phyloP scores from a whole-genome alignment of 2,797 vertebrate genomes.

The Eupleurogrammus muticus region DNA sequence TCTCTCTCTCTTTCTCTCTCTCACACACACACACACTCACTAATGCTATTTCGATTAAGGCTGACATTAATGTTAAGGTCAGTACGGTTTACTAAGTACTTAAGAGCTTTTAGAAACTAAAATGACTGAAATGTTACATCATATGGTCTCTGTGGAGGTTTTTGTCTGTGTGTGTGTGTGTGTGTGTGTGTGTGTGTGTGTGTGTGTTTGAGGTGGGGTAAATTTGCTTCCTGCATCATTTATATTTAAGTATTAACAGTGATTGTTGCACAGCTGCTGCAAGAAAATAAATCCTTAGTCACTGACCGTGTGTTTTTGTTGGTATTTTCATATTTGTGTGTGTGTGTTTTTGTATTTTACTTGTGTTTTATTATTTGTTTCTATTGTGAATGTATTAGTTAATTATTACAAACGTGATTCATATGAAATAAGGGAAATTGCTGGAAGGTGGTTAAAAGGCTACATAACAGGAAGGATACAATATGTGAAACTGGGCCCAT shows the following conservation, averaged over 20 bases:
- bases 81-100: conserved; percentile 41
- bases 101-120: conserved; percentile 49
- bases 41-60: conserved; percentile 20
- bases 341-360: too few species aligned
- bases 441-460: too few species aligned
- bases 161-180: too few species aligned
- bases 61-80: conserved; percentile 42
- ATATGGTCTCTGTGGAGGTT: conserved; percentile 27
- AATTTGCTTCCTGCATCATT: background rate
- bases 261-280: background rate
- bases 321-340: too few species aligned
- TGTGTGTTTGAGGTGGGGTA: too few species aligned
- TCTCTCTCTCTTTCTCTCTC: background rate
- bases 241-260: background rate
- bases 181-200: too few species aligned
- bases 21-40: conserved; percentile 21
- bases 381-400: too few species aligned
- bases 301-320: background rate
- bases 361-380: too few species aligned
- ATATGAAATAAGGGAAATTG: too few species aligned
- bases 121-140: conserved; percentile 34
- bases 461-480: too few species aligned
- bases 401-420: too few species aligned
- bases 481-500: too few species aligned
- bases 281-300: background rate